Evolutionary conservation across 2,797 vertebrate species (phyloP).

Genomic region (Florisuga fusca): DNA sequence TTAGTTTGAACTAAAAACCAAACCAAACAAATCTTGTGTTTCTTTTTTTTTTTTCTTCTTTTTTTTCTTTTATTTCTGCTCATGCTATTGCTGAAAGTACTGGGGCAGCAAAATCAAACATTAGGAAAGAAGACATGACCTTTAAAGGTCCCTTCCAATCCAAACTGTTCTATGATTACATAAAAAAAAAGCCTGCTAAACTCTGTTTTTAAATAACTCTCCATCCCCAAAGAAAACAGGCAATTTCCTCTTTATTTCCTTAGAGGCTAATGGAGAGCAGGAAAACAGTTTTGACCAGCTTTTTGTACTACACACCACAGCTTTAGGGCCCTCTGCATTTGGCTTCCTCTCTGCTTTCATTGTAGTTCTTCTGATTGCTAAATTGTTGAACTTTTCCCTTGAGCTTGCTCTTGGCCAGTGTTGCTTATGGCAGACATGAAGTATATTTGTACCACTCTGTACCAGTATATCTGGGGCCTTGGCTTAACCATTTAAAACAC

Average conservation of each 20-base stretch:
- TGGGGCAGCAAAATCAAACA: neutral
- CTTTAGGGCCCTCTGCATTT: neutral
- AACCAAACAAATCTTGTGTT: too few species aligned
- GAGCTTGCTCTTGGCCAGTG: neutral
- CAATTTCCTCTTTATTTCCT: slow-evolving; percentile 15
- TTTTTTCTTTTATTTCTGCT: neutral
- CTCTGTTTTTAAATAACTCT: neutral
- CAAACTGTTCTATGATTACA: too few species aligned
- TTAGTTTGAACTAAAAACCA: neutral
- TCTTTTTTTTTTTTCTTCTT: neutral
- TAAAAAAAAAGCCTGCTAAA: neutral
- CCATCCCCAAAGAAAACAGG: neutral
- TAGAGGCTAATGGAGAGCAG: neutral
- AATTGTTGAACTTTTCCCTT: neutral
- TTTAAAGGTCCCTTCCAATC: too few species aligned
- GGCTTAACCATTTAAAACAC: neutral
- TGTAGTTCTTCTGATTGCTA: neutral
- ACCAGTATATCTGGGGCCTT: neutral
- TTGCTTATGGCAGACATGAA: neutral
- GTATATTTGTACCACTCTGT: neutral
- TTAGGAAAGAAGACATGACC: neutral
- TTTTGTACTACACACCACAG: neutral
- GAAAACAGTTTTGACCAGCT: neutral
- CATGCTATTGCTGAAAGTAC: neutral
- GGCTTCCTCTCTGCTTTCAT: neutral